phyloP scores from a whole-genome alignment of 1,140 invertebrate genomes.

The Probaryconus sp. region DNA sequence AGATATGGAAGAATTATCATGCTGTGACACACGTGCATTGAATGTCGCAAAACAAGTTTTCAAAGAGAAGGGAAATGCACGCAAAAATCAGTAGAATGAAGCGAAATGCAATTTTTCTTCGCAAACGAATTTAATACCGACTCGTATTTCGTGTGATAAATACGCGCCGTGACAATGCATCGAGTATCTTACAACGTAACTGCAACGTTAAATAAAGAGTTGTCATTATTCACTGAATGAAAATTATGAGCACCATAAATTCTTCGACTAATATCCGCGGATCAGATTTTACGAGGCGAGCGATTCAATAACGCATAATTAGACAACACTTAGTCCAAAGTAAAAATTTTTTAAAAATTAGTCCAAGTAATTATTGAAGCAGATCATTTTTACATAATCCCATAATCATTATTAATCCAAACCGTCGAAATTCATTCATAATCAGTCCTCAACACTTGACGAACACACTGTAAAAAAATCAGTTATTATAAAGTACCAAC shows the following conservation, averaged over 20 bases:
- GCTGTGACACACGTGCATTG: slow-evolving; percentile 50
- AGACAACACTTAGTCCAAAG: too few relatives aligned
- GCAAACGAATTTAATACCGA: slow-evolving; percentile 53
- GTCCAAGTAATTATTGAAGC: too few relatives aligned
- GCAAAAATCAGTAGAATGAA: slow-evolving; percentile 52
- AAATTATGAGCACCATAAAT: slow-evolving; percentile 55
- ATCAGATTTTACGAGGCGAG: too few relatives aligned
- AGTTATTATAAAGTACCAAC: too few relatives aligned
- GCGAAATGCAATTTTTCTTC: slow-evolving; percentile 51
- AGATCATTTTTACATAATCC: too few relatives aligned
- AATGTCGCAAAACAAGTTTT: slow-evolving; percentile 55
- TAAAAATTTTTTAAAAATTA: too few relatives aligned
- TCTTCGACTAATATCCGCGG: too few relatives aligned
- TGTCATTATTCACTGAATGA: slow-evolving; percentile 50
- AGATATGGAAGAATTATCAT: slow-evolving; percentile 52
- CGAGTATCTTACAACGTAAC: slow-evolving; percentile 48
- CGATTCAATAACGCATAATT: too few relatives aligned
- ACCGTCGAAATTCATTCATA: too few relatives aligned
- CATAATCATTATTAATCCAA: too few relatives aligned
- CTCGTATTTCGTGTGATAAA: slow-evolving; percentile 59
- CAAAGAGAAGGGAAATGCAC: slow-evolving; percentile 52
- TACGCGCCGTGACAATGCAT: slow-evolving; percentile 48
- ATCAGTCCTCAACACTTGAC: too few relatives aligned
- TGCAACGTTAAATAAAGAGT: slow-evolving; percentile 44
- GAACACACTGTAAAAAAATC: too few relatives aligned